phyloP scores from a whole-genome alignment of 2,113 vertebrate genomes.

The Gnathonemus echidnorhynchus region DNA sequence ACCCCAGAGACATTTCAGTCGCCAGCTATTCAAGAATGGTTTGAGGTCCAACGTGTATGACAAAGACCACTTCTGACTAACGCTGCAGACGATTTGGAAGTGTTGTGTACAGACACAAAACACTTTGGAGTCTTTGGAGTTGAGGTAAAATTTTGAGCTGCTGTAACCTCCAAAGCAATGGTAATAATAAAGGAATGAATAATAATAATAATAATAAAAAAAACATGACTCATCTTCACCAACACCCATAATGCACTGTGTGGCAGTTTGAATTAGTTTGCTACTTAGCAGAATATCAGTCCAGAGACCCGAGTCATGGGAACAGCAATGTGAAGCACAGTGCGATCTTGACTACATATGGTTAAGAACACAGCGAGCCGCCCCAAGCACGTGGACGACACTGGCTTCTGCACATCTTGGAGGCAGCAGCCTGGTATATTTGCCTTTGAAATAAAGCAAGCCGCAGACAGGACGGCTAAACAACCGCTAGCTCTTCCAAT shows the following conservation, averaged over 20 bases:
- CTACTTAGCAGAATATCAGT: slow-evolving; percentile 6
- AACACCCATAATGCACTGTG: not conserved
- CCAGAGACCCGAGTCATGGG: not conserved
- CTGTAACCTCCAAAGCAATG: not conserved
- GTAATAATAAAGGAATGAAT: not conserved
- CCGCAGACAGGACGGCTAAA: not conserved
- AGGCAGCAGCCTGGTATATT: slow-evolving; percentile 19
- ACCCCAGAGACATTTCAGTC: not conserved
- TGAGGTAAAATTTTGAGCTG: not conserved
- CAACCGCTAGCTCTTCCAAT: slow-evolving; percentile 41
- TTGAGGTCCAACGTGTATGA: not conserved
- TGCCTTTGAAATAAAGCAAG: slow-evolving; percentile 43
- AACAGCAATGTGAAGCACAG: not conserved
- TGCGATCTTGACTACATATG: slow-evolving; percentile 13
- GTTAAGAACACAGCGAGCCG: not conserved
- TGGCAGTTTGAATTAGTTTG: not conserved
- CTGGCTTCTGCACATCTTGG: slow-evolving; percentile 21
- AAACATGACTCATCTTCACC: not conserved
- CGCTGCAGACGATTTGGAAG: not conserved
- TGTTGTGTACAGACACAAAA: not conserved
- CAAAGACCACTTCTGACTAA: not conserved
- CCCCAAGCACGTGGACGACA: slow-evolving; percentile 3
- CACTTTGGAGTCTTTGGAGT: not conserved
- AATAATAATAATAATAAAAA: too few species aligned
- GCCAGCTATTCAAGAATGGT: not conserved